These are phyloP conservation scores for Aviceda subcristata DNA, from an alignment of 2,113 vertebrate species.

Conservation along the genomic window DNA sequence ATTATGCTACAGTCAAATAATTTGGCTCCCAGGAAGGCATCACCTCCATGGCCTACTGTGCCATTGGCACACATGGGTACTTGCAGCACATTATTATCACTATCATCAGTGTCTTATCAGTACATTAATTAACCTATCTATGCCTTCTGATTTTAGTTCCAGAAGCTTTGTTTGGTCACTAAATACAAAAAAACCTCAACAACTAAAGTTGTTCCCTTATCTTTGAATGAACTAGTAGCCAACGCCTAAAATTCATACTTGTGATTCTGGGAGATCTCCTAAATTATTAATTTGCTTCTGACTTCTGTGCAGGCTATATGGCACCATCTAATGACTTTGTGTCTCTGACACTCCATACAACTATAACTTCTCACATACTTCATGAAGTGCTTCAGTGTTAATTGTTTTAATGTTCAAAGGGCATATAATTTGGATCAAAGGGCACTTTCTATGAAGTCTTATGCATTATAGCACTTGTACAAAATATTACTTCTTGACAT, in stretches of 20 bases:
- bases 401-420: conserved; percentile 36
- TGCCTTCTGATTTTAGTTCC: background rate
- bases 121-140: background rate
- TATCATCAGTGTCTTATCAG: background rate
- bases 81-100: background rate
- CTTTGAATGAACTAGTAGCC: background rate
- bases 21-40: background rate
- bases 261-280: background rate
- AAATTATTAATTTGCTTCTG: background rate
- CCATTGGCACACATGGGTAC: background rate
- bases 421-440: conserved; percentile 60
- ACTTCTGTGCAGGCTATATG: background rate
- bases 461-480: background rate
- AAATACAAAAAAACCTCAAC: background rate
- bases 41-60: background rate
- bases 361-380: background rate
- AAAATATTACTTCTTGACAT: conserved; percentile 10
- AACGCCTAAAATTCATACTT: background rate
- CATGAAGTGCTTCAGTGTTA: conserved; percentile 5
- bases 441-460: conserved; percentile 4
- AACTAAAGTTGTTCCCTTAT: background rate
- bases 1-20: background rate
- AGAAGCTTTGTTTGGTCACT: background rate
- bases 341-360: background rate
- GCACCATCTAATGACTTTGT: conserved; percentile 11